A percentile compares a stretch with the other conserved stretches of the same genome.
These are phyloP conservation scores for Machaerirhynchus nigripectus DNA, from an alignment of 2,113 vertebrate species.

Conservation along the genomic window DNA sequence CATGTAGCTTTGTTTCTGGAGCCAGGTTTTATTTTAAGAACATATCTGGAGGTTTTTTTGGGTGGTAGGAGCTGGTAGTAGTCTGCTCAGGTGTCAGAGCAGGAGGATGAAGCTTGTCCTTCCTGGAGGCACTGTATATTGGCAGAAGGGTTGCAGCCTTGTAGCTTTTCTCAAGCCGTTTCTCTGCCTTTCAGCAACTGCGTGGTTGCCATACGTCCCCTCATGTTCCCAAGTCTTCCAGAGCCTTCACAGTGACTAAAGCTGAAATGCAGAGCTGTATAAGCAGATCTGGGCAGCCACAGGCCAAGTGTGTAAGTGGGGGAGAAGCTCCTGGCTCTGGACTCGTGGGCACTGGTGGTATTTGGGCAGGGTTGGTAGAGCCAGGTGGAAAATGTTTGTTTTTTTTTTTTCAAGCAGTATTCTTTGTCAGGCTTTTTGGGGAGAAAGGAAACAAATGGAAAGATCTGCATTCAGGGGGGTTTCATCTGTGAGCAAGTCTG, in stretches of 20 bases:
- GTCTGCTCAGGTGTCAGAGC: background rate
- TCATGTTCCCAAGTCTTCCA: background rate
- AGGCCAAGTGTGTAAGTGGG: background rate
- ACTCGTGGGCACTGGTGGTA: background rate
- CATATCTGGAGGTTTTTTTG: background rate
- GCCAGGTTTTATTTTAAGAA: slow-evolving; percentile 13
- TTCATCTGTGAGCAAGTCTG: background rate
- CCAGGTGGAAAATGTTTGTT: background rate
- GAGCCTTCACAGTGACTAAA: background rate
- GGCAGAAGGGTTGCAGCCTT: background rate
- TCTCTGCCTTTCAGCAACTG: background rate
- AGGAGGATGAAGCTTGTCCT: background rate
- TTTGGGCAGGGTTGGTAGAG: background rate
- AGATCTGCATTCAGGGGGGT: background rate
- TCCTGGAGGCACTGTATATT: fast-evolving
- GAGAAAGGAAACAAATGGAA: background rate
- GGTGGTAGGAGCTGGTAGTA: background rate
- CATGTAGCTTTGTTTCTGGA: background rate
- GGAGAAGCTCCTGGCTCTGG: background rate
- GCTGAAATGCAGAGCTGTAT: background rate
- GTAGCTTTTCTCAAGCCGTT: background rate
- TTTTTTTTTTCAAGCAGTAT: background rate
- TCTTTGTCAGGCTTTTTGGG: background rate
- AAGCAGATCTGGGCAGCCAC: background rate
- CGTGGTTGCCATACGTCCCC: background rate